Conservation (phyloP, 2,888 invertebrate species). For the Melolontha melolontha region DNA sequence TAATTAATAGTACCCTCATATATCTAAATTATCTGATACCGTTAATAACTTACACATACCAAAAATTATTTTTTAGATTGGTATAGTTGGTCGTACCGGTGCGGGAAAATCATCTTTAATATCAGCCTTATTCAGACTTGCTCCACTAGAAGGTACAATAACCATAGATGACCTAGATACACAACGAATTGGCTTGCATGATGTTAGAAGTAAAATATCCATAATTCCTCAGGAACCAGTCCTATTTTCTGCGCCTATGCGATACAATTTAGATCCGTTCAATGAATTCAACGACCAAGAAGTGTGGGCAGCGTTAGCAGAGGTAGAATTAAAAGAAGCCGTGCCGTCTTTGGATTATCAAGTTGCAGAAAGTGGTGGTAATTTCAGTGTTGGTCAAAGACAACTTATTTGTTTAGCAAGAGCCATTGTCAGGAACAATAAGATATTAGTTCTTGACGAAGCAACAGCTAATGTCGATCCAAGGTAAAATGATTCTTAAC, state of each 20-base stretch:
- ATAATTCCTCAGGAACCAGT: slow-evolving; percentile 70
- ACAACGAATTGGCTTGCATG: slow-evolving; percentile 77
- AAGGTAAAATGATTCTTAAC: slow-evolving; percentile 67
- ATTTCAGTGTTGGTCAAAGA: slow-evolving; percentile 89
- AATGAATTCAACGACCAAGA: slow-evolving; percentile 76
- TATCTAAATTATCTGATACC: too few relatives aligned
- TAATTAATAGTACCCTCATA: too few relatives aligned
- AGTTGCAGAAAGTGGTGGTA: slow-evolving; percentile 82
- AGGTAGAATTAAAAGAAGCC: slow-evolving; percentile 80
- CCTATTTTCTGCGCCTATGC: slow-evolving; percentile 80
- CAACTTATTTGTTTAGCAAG: slow-evolving; percentile 89
- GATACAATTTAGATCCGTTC: slow-evolving; percentile 88
- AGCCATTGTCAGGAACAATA: slow-evolving; percentile 83
- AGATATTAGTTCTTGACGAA: slow-evolving; percentile 87
- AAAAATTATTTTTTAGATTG: slow-evolving; percentile 70
- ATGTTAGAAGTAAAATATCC: slow-evolving; percentile 83
- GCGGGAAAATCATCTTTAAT: slow-evolving; percentile 88
- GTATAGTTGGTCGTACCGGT: slow-evolving; percentile 88
- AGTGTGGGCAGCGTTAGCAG: slow-evolving; percentile 81
- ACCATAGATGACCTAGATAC: slow-evolving; percentile 82
- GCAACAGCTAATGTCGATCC: slow-evolving; percentile 93
- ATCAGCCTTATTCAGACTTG: slow-evolving; percentile 84
- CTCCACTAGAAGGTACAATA: slow-evolving; percentile 81
- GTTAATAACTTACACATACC: too few relatives aligned
- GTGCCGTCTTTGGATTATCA: slow-evolving; percentile 74